These are phyloP conservation scores for Salvator merianae DNA, from an alignment of 2,113 vertebrate genomes.

Conservation along the genomic window DNA sequence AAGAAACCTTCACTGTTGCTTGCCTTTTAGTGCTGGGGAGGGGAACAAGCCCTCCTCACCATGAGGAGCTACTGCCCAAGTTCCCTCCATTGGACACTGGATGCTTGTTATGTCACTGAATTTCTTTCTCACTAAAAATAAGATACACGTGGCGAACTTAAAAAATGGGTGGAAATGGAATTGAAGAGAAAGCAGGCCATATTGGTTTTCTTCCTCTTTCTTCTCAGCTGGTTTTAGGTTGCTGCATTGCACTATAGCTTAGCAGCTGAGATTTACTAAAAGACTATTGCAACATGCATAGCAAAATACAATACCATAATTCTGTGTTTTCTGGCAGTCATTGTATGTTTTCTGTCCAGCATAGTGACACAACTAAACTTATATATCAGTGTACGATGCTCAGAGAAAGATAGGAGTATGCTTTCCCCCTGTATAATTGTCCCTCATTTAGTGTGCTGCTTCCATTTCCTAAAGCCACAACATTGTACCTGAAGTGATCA, in stretches of 20 bases:
- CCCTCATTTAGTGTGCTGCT: not conserved
- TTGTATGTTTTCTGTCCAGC: not conserved
- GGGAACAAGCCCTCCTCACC: not conserved
- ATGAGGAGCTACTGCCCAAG: no score
- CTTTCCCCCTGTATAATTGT: not conserved
- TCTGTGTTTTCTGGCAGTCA: not conserved
- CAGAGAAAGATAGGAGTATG: not conserved
- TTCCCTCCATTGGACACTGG: no score
- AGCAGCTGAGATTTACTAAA: not conserved
- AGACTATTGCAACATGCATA: not conserved
- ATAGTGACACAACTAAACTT: not conserved
- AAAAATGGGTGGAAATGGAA: not conserved
- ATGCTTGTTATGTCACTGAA: no score
- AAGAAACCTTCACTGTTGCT: no score
- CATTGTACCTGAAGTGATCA: no score
- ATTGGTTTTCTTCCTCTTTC: not conserved
- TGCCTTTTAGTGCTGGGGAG: no score
- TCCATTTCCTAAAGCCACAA: no score
- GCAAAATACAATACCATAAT: not conserved
- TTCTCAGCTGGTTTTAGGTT: not conserved
- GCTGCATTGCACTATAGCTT: not conserved
- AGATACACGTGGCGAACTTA: not conserved
- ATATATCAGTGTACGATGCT: not conserved
- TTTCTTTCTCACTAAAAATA: not conserved
- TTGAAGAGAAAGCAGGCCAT: not conserved